Conservation (phyloP, 1,140 invertebrate species). For the Sarcophaga peregrina region DNA sequence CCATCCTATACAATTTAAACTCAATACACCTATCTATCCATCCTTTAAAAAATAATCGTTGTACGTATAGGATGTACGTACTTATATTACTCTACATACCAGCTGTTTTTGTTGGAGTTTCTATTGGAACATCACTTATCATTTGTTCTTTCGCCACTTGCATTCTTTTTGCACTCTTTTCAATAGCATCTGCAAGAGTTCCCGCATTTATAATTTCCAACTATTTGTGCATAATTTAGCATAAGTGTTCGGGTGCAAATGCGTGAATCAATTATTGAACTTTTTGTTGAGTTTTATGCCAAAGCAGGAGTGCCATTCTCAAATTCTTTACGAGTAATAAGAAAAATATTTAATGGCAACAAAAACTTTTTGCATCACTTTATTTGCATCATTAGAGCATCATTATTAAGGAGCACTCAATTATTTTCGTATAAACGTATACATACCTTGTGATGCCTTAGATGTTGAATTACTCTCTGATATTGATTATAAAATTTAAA, state of each 20-base stretch:
- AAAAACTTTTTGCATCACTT: too few relatives aligned
- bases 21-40: too few relatives aligned
- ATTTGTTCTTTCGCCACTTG: neutral
- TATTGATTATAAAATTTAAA: neutral
- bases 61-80: neutral
- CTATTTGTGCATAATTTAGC: slow-evolving; percentile 35
- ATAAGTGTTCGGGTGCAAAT: slow-evolving; percentile 27
- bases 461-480: neutral
- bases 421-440: neutral
- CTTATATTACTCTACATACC: neutral
- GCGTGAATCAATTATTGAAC: slow-evolving; percentile 11
- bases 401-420: neutral
- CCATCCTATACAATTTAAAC: too few relatives aligned
- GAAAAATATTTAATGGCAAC: neutral
- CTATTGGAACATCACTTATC: neutral
- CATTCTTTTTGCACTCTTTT: neutral
- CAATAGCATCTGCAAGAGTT: slow-evolving; percentile 25
- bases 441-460: neutral
- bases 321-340: neutral
- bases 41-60: neutral
- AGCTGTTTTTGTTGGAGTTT: neutral
- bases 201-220: slow-evolving; percentile 10
- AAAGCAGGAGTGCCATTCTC: neutral
- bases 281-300: neutral
- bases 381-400: neutral